Base-by-base conservation (phyloP, 2,113 vertebrate species). In the Atrichornis clamosus region DNA sequence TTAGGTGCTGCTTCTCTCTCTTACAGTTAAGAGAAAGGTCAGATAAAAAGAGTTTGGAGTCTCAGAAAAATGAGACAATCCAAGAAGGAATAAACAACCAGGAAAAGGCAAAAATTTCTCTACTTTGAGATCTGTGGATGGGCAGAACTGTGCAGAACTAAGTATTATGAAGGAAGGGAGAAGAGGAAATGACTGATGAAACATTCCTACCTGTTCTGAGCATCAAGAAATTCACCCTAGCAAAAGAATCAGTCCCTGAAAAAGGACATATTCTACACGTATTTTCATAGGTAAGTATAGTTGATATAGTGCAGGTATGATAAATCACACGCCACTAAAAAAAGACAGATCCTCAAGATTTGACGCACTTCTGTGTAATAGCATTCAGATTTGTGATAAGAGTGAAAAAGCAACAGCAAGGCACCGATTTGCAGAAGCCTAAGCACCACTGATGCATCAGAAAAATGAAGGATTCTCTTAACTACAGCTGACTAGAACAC, bases 1-100 rank as follows among this genome's bases (percentile, higher is more conserved):
- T 96, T 97, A 95, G 84, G 75, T 91, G 63, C 95, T 97, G 94
- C 70, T 90, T 89, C 56, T 50, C 91, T 94, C 87, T 93, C 83
- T 55, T 94, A 84, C 89, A 78, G 63, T 84, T 94, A 95, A 95
- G 84, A 37, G n/a, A 55, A 44, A 86, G 14, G 49, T 65, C 27
- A 81, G 44, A 67, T 55, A 59, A 92, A 85, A 77, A 63, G 10
- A 64, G 18, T 83, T 73, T 84, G 32, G 47, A 80, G 30, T 28
- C n/a, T 33, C 23, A 69, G 52, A 77, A 58, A 86, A 86, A 19
- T 46, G 15, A 85, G 32, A 67, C 41, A 68, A 60, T 30, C 27
- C 37, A 53, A 67, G 53, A 89, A 83, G 33, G 26, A 94, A 60
- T 9, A 83, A 85, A 41, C n/a, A 72, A 79, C 11, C 16, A 11